phyloP scores from a whole-genome alignment of 2,888 invertebrate species.

The Colletes collaris region DNA sequence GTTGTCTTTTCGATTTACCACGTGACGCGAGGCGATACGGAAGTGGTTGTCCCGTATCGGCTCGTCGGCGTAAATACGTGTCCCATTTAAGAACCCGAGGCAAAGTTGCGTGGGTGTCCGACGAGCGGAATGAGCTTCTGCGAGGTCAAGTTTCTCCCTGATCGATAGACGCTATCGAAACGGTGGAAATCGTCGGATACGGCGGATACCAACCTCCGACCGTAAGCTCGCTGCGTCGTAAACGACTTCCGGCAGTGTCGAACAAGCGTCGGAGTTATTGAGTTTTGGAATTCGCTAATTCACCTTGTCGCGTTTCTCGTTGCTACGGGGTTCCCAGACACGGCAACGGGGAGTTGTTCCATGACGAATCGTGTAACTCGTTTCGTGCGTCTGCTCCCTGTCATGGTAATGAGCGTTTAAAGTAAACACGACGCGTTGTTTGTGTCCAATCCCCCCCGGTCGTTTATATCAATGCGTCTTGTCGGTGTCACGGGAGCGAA shows the following conservation, averaged over 20 bases:
- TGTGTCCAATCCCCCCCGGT: neutral
- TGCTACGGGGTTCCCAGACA: constrained; percentile 9
- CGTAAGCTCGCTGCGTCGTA: constrained; percentile 29
- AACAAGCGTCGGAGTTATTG: constrained; percentile 37
- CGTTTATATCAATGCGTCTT: constrained; percentile 17
- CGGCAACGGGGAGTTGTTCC: constrained; percentile 25
- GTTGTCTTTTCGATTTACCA: constrained; percentile 61
- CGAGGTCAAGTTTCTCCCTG: constrained; percentile 63
- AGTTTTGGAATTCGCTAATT: constrained; percentile 52
- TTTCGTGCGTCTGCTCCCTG: constrained; percentile 8
- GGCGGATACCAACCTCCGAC: constrained; percentile 17
- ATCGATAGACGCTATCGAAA: constrained; percentile 68
- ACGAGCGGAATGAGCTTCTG: constrained; percentile 63
- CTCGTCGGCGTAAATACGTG: constrained; percentile 55
- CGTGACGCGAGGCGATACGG: constrained; percentile 54
- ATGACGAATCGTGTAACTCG: constrained; percentile 27
- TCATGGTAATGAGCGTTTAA: constrained; percentile 31
- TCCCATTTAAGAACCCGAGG: constrained; percentile 55
- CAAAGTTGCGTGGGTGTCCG: constrained; percentile 71
- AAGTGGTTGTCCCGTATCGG: constrained; percentile 52
- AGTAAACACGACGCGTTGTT: constrained; percentile 11
- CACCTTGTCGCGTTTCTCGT: constrained; percentile 33
- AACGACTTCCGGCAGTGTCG: constrained; percentile 67
- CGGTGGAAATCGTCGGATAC: constrained; percentile 30
- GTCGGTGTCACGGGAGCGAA: constrained; percentile 3